These are phyloP conservation scores for Phenganax stokvisi DNA, from an alignment of 92 coral and sea anemone genomes.

Conservation along the genomic window DNA sequence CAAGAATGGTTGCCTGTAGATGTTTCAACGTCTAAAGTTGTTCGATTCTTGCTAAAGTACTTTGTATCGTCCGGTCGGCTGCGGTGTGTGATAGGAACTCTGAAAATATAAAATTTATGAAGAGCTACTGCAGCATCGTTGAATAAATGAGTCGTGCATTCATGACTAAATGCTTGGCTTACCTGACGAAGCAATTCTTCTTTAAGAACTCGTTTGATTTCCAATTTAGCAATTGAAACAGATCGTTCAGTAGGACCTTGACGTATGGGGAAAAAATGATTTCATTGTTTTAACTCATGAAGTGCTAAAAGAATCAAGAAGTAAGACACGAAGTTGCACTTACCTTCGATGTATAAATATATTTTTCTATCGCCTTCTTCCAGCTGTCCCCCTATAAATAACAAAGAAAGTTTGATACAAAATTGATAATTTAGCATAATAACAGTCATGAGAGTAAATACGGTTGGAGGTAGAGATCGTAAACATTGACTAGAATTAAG, in stretches of 20 bases:
- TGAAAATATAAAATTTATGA: slow-evolving; percentile 28
- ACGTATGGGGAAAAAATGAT: not conserved
- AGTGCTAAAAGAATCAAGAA: not conserved
- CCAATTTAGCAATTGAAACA: slow-evolving; percentile 83
- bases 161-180: not conserved
- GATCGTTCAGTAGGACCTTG: slow-evolving; percentile 98
- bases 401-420: not conserved
- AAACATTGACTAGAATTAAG: no score
- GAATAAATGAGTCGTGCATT: not conserved
- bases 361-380: slow-evolving; percentile 92
- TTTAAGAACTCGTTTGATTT: slow-evolving; percentile 88
- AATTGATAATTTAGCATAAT: not conserved
- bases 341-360: slow-evolving; percentile 93
- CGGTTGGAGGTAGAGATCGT: no score
- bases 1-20: not conserved
- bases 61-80: slow-evolving; percentile 84
- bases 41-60: slow-evolving; percentile 40
- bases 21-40: not conserved
- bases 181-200: slow-evolving; percentile 96
- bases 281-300: not conserved
- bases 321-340: not conserved
- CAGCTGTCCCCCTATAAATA: slow-evolving; percentile 72
- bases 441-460: no score
- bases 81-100: slow-evolving; percentile 92
- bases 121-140: not conserved